Base-by-base conservation (phyloP, 2,888 invertebrate genomes). In the Tipula lateralis region DNA sequence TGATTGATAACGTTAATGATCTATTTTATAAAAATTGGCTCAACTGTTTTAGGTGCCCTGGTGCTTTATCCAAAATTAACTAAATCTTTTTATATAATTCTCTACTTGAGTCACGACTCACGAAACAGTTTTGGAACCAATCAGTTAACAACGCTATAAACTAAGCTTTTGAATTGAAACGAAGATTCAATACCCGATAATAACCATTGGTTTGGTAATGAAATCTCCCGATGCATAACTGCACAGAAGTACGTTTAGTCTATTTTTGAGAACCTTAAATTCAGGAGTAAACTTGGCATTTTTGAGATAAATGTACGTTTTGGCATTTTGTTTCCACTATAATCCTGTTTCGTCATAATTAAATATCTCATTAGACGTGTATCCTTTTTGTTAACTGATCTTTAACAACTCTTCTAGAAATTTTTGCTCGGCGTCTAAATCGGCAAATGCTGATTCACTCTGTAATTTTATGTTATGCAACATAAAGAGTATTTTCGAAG, bases 391-490 rank as follows among this genome's bases (percentile, higher is more conserved):
- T 84, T 85, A 81, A 84, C 84, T 84, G 66, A 85, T 84, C 12
- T 39, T 4, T 1, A 7, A 7, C 12, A 85, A 80, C 84, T 85
- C 44, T 85, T 83, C 84, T 84, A 86, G 86, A 44, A 85, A 85
- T 66, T 39, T 84, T 39, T 85, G 85, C 81, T 84, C 86, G 84
- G 85, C 85, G 83, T 85, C 85, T 80, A 84, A 82, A 85, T 85
- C 85, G 84, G 85, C 85, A 36, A 85, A 86, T 84, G 86, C 85
- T n/a, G 84, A 83, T 86, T 86, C 86, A 84, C 84, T 86, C 84
- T 86, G 85, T 82, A 86, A 84, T 85, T 86, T 86, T 83, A 85
- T 83, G 84, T 80, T 86, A 83, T 85, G 86, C 50, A 86, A 84
- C 81, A 85, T 36, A 85, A 84, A 86, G 16, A 85, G 32, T 82